These are phyloP conservation scores for Cephus spinipes DNA, from an alignment of 2,888 invertebrate genomes.

Conservation along the genomic window DNA sequence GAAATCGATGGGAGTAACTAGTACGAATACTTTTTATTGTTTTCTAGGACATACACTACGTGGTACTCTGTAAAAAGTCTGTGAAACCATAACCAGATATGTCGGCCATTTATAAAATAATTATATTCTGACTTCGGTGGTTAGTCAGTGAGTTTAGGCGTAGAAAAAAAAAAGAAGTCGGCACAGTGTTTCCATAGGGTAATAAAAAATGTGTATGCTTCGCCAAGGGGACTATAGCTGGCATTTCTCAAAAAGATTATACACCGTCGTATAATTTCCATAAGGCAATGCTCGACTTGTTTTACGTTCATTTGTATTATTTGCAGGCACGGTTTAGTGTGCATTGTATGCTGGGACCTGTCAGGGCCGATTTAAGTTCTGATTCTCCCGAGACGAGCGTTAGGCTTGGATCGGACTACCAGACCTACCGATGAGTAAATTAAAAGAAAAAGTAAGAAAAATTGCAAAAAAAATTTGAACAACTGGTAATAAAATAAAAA, in stretches of 20 bases:
- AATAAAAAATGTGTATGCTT: background rate
- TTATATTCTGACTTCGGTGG: background rate
- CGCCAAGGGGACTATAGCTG: background rate
- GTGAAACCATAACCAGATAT: background rate
- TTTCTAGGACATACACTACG: background rate
- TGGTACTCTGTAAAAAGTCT: background rate
- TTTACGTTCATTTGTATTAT: slow-evolving; percentile 1
- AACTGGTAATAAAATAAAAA: background rate
- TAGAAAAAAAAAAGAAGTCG: background rate
- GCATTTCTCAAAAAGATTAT: background rate
- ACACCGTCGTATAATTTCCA: slow-evolving; percentile 1
- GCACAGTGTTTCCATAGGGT: background rate
- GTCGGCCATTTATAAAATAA: background rate
- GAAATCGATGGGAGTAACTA: background rate
- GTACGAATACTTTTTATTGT: background rate
- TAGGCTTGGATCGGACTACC: background rate
- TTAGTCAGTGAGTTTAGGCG: background rate
- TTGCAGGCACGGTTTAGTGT: background rate
- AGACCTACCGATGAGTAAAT: background rate
- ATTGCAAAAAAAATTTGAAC: background rate
- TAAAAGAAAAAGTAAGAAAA: background rate
- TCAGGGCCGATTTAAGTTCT: background rate
- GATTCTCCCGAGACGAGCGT: background rate
- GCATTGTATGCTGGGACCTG: background rate
- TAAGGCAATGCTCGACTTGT: background rate